phyloP scores from a whole-genome alignment of 2,888 invertebrate genomes.

The Tridacna crocea region DNA sequence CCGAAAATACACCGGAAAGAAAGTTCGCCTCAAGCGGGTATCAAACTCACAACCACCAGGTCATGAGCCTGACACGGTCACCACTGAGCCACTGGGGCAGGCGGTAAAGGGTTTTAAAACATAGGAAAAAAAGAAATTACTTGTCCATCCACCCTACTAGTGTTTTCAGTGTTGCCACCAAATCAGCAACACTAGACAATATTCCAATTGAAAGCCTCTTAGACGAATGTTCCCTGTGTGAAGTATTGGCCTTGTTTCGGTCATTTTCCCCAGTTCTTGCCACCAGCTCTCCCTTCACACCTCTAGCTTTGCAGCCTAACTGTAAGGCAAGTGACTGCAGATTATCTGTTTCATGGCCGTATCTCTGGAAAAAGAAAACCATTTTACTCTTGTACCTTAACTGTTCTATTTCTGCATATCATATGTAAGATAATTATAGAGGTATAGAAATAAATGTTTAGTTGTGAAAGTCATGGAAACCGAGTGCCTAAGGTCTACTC shows the following conservation, averaged over 20 bases:
- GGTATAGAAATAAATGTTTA: too few species aligned
- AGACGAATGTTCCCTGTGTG: constrained; percentile 37
- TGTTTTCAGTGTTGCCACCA: constrained; percentile 93
- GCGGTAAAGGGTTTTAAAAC: too few species aligned
- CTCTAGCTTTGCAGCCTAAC: constrained; percentile 92
- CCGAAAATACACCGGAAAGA: too few species aligned
- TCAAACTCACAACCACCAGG: too few species aligned
- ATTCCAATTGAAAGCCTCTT: constrained; percentile 81
- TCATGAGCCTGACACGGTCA: too few species aligned
- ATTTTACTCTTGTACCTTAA: too few species aligned
- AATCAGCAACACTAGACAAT: constrained; percentile 93
- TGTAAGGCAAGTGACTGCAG: constrained; percentile 94
- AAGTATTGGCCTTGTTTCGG: constrained; percentile 73
- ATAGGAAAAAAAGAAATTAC: constrained; percentile 82
- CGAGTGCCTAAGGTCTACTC: too few species aligned
- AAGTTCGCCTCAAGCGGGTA: too few species aligned
- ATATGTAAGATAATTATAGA: too few species aligned
- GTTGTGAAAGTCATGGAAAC: too few species aligned
- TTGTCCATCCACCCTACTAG: constrained; percentile 96
- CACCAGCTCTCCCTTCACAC: constrained; percentile 89
- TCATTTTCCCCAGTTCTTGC: constrained; percentile 85
- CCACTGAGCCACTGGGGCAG: too few species aligned
- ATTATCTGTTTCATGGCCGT: constrained; percentile 95
- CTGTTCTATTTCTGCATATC: too few species aligned
- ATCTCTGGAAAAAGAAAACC: constrained; percentile 89